Evolutionary conservation across 2,888 invertebrate species (phyloP), one percentile per base, ranked within the genome.

Genomic region (Rotaria magnacalcarata): DNA sequence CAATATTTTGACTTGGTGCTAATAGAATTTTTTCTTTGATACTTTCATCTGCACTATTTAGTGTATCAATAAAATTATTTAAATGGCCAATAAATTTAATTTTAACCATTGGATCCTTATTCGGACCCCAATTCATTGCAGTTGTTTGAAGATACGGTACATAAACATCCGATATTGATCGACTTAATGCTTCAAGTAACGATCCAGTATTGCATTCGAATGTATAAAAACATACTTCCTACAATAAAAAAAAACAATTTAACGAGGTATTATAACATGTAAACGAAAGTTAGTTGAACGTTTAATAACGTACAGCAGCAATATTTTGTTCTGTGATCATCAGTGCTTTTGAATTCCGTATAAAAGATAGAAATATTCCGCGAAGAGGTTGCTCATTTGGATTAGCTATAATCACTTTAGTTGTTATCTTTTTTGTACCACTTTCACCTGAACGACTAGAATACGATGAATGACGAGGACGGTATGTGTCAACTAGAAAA

Each of bases 321-420:
- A 90, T 89, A 86, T 89, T 90, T n/a, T 87, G 87, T 58, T 90
- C 90, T 16, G 89, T 90, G 85, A 91, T 89, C 19, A 88, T 88
- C 34, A 88, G 88, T 67, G 87, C 87, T 21, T 89, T 87, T 21
- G 88, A 87, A 14, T 89, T 89, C 85, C 90, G 89, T 11, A 89
- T 90, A 88, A 91, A 91, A 56, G 90, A 88, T 14, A 90, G 88
- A 87, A 90, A 90, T 8, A 89, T 88, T 10, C 91, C 91, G 60
- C 89, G 89, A 11, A 91, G 89, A 1, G 90, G 89, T 1, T 89
- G 89, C 50, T 90, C 90, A 47, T 86, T 88, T 14, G 90, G 90
- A 86, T 90, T 89, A n/a, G 90, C 89, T 47, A 91, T 89, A 88
- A 91, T 91, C 87, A 91, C 89, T 87, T 90, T 90, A 8, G 90